Evolutionary conservation across 1,140 invertebrate genomes (phyloP).

Genomic region (Probaryconus sp.): DNA sequence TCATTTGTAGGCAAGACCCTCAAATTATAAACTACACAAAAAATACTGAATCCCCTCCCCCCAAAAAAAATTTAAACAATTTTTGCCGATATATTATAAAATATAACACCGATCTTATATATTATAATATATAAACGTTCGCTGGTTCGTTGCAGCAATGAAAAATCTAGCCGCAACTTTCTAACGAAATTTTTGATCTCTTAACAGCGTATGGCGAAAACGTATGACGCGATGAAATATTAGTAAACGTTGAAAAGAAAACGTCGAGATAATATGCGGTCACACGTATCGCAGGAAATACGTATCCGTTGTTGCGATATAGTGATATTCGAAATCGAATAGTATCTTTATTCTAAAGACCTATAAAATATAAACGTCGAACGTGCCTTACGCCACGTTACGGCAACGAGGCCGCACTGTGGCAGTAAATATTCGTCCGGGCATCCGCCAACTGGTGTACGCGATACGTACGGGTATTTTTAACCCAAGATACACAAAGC

Average conservation of each 20-base stretch:
- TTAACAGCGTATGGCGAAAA: too few relatives aligned
- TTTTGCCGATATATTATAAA: too few relatives aligned
- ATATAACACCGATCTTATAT: too few relatives aligned
- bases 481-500: conserved; percentile 74
- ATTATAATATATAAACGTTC: too few relatives aligned
- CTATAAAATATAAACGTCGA: conserved; percentile 65
- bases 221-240: too few relatives aligned
- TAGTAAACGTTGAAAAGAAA: conserved; percentile 38
- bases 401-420: conserved; percentile 37
- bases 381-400: conserved; percentile 55
- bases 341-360: conserved; percentile 61
- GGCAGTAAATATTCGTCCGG: conserved; percentile 60
- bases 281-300: conserved; percentile 35
- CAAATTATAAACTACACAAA: too few relatives aligned
- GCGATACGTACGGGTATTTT: conserved; percentile 71
- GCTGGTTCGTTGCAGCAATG: too few relatives aligned
- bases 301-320: conserved; percentile 37
- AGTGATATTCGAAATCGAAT: conserved; percentile 61
- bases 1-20: too few relatives aligned
- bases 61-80: too few relatives aligned
- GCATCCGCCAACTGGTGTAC: conserved; percentile 56
- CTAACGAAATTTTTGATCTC: too few relatives aligned
- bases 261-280: conserved; percentile 24
- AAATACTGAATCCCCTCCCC: too few relatives aligned
- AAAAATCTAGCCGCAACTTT: too few relatives aligned